Evolutionary conservation across 2,888 invertebrate genomes (phyloP).

Genomic region (Dolichopus griseipennis): DNA sequence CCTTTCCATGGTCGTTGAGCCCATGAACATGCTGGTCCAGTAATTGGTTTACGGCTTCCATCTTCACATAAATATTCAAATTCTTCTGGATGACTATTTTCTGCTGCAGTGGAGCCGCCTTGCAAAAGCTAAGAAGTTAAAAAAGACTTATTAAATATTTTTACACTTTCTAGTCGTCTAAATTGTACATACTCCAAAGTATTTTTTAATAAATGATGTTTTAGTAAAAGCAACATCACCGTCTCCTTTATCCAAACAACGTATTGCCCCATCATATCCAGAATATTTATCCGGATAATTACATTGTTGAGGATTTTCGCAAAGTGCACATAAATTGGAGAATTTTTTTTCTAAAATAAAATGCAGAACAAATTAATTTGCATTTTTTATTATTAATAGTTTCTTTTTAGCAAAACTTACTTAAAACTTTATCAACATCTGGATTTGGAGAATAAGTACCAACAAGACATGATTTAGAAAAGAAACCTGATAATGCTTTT

Average conservation of each 20-base stretch:
- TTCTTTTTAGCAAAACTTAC: constrained; percentile 41
- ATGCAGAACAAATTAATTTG: too few species aligned
- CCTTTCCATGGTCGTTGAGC: constrained; percentile 81
- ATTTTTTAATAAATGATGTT: constrained; percentile 67
- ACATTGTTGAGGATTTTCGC: constrained; percentile 66
- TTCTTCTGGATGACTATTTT: constrained; percentile 56
- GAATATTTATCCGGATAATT: constrained; percentile 76
- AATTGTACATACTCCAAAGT: constrained; percentile 56
- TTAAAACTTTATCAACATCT: constrained; percentile 59
- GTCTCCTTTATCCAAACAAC: constrained; percentile 69
- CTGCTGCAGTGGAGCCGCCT: constrained; percentile 48
- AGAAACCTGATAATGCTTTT: constrained; percentile 68
- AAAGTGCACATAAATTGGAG: constrained; percentile 67
- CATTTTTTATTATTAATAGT: neutral
- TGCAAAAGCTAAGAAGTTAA: constrained; percentile 49
- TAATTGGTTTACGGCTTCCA: constrained; percentile 60
- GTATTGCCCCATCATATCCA: constrained; percentile 77
- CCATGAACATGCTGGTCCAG: constrained; percentile 65
- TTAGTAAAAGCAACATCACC: constrained; percentile 84
- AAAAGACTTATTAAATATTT: too few species aligned
- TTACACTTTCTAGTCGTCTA: too few species aligned
- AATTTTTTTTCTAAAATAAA: constrained; percentile 58
- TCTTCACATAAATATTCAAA: constrained; percentile 73
- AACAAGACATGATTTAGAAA: constrained; percentile 75
- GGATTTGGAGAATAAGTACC: constrained; percentile 73